These are phyloP conservation scores for Antedon mediterranea DNA, from an alignment of 53 echinoderm and acorn worm species.

Conservation along the genomic window DNA sequence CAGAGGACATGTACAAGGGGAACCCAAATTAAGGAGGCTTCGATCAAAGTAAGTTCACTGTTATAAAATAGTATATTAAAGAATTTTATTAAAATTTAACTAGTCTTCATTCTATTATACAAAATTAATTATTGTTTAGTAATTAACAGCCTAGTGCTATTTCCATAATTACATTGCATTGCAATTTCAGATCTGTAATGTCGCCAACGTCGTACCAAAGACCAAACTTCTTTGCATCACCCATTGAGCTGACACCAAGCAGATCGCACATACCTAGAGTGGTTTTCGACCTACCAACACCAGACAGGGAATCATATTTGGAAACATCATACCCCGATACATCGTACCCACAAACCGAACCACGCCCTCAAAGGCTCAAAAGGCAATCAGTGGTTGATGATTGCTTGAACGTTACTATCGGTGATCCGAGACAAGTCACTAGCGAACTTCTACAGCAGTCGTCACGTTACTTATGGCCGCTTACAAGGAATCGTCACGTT, in stretches of 20 bases:
- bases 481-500: neutral
- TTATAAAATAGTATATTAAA: no score
- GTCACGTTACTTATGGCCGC: conserved; percentile 3
- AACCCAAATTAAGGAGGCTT: neutral
- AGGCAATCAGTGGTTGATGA: neutral
- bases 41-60: neutral
- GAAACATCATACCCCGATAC: neutral
- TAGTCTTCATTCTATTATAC: no score
- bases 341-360: neutral
- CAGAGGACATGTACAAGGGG: neutral
- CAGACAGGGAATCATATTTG: neutral
- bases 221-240: neutral
- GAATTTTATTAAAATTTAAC: no score
- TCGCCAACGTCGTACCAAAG: neutral
- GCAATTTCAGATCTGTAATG: neutral
- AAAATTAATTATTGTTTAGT: no score
- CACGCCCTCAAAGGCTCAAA: neutral
- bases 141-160: no score
- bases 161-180: no score
- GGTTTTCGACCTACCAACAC: neutral
- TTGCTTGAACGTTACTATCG: conserved; percentile 48
- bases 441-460: conserved; percentile 33
- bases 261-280: neutral
- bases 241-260: neutral
- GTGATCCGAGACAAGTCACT: conserved; percentile 51